Evolutionary conservation across 2,888 invertebrate species (phyloP), one percentile per base, ranked within the genome.

Genomic region (Falcaria lacertinaria): DNA sequence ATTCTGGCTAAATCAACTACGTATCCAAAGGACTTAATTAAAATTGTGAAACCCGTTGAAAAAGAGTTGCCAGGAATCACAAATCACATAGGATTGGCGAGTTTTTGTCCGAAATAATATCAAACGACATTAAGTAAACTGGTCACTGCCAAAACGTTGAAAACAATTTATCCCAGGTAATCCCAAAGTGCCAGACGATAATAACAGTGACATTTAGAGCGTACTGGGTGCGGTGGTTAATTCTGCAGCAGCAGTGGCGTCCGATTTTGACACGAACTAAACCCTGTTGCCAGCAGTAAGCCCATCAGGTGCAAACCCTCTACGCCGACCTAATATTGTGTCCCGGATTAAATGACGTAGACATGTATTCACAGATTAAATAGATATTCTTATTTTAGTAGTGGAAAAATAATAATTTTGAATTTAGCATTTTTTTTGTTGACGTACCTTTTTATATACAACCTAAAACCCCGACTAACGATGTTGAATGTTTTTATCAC

Each of bases 171-270:
- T 85, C 81, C 85, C 74, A 74, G 74, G 80, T 87, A 89, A 89
- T 87, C 89, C 87, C 67, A 60, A 70, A 78, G 77, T 87, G 89
- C 88, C 89, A 81, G 79, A 85, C 65, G 80, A 84, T 89, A 87
- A 88, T 88, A 89, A 87, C 83, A 88, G 85, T 88, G 89, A 88
- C 89, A 84, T 84, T 88, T 83, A 73, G 80, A 85, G 80, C 79
- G 71, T 69, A 61, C 74, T 66, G 28, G 64, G 64, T 54, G 74
- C 71, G 74, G 72, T 68, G 80, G 85, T 85, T 88, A 87, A 89
- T 87, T 86, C 86, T 80, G 80, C 77, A 82, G 79, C 60, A 74
- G 74, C 72, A 71, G 74, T 71, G 71, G 70, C 69, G 79, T 68
- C 78, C 80, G 74, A 79, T 85, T 86, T 83, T 88, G 87, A 87